phyloP scores from a whole-genome alignment of 2,797 vertebrate species.

The Poecilia picta region DNA sequence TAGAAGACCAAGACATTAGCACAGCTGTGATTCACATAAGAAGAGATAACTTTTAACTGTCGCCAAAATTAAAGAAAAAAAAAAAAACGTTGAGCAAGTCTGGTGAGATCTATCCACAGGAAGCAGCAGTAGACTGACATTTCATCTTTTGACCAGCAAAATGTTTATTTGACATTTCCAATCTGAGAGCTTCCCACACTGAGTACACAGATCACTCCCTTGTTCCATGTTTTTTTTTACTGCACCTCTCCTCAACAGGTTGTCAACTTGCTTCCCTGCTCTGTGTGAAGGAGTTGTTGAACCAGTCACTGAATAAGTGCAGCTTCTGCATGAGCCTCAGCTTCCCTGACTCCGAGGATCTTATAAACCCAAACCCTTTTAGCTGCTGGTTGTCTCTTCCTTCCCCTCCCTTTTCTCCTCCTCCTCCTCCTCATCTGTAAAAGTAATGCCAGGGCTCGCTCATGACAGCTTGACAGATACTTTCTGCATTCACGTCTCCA shows the following conservation, averaged over 20 bases:
- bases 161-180: not conserved
- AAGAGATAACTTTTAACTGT: not conserved
- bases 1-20: not conserved
- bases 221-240: not conserved
- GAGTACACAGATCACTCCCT: not conserved
- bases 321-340: not conserved
- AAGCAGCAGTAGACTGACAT: not conserved
- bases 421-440: constrained; percentile 2
- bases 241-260: not conserved
- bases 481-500: not conserved
- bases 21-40: not conserved
- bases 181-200: not conserved
- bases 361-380: constrained; percentile 9
- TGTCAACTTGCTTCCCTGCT: not conserved
- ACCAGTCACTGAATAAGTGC: not conserved
- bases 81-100: not conserved
- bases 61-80: not conserved
- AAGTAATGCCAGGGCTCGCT: not conserved
- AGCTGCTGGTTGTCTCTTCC: constrained; percentile 1
- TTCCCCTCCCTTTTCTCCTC: not conserved
- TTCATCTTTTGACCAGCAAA: not conserved
- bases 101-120: not conserved
- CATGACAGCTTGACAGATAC: constrained; percentile 8
- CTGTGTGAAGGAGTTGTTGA: not conserved
- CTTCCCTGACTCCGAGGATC: not conserved